Base-by-base conservation (phyloP, 1,140 invertebrate species). In the Musca domestica region DNA sequence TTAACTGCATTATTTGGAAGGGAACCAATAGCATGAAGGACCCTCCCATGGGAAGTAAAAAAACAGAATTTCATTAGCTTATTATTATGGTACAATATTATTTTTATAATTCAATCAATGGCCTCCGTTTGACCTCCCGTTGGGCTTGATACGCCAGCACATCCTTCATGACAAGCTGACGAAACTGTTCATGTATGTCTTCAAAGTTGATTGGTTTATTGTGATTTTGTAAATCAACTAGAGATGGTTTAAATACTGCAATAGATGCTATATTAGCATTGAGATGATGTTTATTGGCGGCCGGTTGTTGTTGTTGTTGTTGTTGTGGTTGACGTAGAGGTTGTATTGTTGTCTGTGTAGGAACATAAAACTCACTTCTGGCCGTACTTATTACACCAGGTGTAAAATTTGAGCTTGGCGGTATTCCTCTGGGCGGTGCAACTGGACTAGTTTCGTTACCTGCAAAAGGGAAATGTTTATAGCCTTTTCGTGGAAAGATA, bases 81-180 rank as follows among this genome's bases (percentile, higher is more conserved):
- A n/a, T n/a, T n/a, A n/a, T n/a, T n/a, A n/a, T n/a, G n/a, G n/a
- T n/a, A n/a, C n/a, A n/a, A n/a, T n/a, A n/a, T n/a, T 30, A 4
- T 30, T 3, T 30, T 76, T 67, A 81, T 56, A 80, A 71, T 52
- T 76, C 70, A 58, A 80, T 77, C 1, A 81, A 65, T 0, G 76
- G 78, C 66, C 75, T 68, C 2, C 20, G 34, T 65, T 49, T 71
- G 67, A 25, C 68, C 46, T 58, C 23, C 51, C 68, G 49, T 64
- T 68, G 68, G 14, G 71, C 49, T 5, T 74, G 72, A 66, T 78
- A 75, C 3, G 69, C 71, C 10, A 66, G 34, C 6, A 81, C 72
- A 34, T 80, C 74, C 7, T 71, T 61, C 75, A 80, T 77, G 0
- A 80, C 67, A 9, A 70, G 25, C 14, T 67, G 10, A 6, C 75